Evolutionary conservation across 2,888 invertebrate species (phyloP), one percentile per base, ranked within the genome.

Genomic region (Plemyria rubiginata): DNA sequence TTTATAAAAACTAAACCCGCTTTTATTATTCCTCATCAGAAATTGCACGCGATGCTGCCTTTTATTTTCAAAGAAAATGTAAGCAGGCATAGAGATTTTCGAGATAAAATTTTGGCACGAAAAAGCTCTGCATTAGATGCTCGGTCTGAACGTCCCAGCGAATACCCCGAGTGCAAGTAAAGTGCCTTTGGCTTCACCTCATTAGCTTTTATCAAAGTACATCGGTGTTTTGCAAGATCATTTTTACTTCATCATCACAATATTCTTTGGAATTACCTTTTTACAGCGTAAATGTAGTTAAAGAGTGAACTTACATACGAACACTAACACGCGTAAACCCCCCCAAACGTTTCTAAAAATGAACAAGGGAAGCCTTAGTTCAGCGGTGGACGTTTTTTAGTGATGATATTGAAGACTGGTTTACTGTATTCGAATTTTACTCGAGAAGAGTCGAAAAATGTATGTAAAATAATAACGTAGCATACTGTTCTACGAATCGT

Each of bases 101-200:
- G 15, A 52, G 63, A 63, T 63, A 59, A 51, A 48, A 55, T 52
- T 55, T 53, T 64, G 64, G 55, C 60, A 64, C 53, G 60, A 60
- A 52, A 63, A 48, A 63, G 55, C 53, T 49, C 28, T 53, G 53
- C 64, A 43, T 64, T 55, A 56, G 55, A 56, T n/a, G 53, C 60
- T 50, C 32, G 51, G 52, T 59, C 2, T 40, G 13, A 53, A 57
- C 16, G 36, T 53, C 45, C 40, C 40, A 28, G 41, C 7, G 59
- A 56, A 59, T 55, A 29, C 46, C 59, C 55, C 6, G 43, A 50
- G 45, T 57, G 48, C 53, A 52, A 16, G 54, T 11, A 38, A 60
- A 64, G 52, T 64, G 60, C 59, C 45, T 60, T 36, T 48, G 32
- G 49, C 46, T 54, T 22, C 11, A 54, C 38, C 60, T 60, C 56